Evolutionary conservation across 2,113 vertebrate species (phyloP).

Genomic region (Aldabrachelys gigantea): DNA sequence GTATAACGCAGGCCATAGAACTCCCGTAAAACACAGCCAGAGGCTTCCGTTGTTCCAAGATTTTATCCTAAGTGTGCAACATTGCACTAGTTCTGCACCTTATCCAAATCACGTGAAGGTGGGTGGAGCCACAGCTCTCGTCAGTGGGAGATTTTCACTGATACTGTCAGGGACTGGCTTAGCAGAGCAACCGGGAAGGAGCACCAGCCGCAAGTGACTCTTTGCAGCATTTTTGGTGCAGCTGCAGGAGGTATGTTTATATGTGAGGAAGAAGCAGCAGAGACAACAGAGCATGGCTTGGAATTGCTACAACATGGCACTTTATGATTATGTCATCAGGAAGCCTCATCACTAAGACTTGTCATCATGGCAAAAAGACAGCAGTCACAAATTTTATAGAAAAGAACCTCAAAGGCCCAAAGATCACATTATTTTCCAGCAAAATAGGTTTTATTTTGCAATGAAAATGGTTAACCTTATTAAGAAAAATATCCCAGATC

Average conservation of each 20-base stretch:
- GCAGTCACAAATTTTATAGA: background rate
- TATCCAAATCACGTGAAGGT: background rate
- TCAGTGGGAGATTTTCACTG: accelerated
- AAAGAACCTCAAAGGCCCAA: background rate
- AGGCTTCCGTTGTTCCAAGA: background rate
- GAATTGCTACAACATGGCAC: background rate
- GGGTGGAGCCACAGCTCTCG: background rate
- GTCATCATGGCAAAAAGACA: background rate
- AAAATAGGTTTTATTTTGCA: background rate
- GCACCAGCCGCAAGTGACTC: background rate
- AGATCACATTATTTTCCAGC: background rate
- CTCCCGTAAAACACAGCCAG: background rate
- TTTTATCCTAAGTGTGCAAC: background rate
- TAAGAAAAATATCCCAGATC: background rate
- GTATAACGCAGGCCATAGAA: background rate
- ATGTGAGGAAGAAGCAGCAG: background rate
- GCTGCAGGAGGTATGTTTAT: background rate
- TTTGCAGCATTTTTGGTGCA: background rate
- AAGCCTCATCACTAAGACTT: background rate
- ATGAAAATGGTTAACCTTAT: background rate
- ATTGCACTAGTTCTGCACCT: background rate
- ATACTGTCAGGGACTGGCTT: background rate
- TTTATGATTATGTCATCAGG: background rate
- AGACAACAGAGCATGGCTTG: background rate
- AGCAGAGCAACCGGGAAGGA: background rate